Percentiles rank a stretch among this genome's conserved stretches.
phyloP scores from a whole-genome alignment of 2,888 invertebrate species.

The Anodontia alba region DNA sequence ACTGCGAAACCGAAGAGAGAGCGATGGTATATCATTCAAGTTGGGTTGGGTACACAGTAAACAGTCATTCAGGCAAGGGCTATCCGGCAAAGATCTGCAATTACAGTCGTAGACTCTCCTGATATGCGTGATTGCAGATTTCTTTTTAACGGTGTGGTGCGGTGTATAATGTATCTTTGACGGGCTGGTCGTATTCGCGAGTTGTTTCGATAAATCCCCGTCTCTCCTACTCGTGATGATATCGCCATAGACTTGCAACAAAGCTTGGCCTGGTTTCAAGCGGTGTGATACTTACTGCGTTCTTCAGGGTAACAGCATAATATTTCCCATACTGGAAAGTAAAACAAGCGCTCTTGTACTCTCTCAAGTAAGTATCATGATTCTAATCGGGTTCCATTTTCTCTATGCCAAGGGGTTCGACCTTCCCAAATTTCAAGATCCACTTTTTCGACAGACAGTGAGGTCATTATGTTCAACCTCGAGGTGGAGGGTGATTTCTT shows the following conservation, averaged over 20 bases:
- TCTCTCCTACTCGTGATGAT: conserved; percentile 19
- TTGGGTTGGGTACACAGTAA: conserved; percentile 28
- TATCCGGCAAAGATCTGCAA: conserved; percentile 18
- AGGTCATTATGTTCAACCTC: conserved; percentile 26
- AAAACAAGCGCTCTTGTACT: conserved; percentile 13
- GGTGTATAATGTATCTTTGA: conserved; percentile 32
- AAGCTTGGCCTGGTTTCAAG: conserved; percentile 1
- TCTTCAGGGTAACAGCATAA: conserved; percentile 26
- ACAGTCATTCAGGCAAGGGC: conserved; percentile 54
- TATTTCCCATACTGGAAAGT: conserved; percentile 19
- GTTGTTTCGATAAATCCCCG: conserved; percentile 34
- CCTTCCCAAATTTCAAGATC: conserved; percentile 13
- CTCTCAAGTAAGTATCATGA: not conserved
- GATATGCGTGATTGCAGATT: conserved; percentile 46
- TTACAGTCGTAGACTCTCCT: conserved; percentile 46
- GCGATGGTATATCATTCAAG: conserved; percentile 43
- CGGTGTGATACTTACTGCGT: conserved; percentile 21
- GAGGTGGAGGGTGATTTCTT: not conserved
- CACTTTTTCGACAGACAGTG: conserved; percentile 9
- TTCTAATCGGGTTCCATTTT: not conserved
- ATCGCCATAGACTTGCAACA: no score
- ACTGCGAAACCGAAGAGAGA: conserved; percentile 49
- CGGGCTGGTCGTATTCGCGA: not conserved
- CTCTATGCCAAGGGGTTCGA: conserved; percentile 26
- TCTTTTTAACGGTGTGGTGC: conserved; percentile 36